A percentile compares a stretch with the other conserved stretches of the same genome.
Conservation (phyloP, 2,888 invertebrate genomes). For the Andrena fulva region DNA sequence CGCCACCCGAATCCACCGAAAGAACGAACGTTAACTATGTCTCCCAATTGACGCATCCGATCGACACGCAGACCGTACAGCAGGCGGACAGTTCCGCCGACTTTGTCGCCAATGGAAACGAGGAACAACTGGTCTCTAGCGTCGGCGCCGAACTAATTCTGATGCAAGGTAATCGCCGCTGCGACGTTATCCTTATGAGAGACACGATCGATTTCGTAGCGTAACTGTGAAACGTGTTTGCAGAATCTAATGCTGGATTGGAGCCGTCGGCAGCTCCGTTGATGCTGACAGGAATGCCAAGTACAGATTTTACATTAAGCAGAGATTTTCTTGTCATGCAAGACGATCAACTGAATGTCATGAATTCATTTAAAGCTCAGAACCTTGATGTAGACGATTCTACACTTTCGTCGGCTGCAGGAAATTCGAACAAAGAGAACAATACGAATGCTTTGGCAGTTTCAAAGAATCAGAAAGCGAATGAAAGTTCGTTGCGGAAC, state of each 20-base stretch:
- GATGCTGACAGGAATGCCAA: constrained; percentile 81
- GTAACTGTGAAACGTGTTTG: constrained; percentile 16
- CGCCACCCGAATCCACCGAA: constrained; percentile 76
- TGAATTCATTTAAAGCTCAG: constrained; percentile 79
- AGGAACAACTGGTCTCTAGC: constrained; percentile 78
- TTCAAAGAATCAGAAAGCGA: constrained; percentile 40
- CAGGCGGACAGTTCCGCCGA: constrained; percentile 76
- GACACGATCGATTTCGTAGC: not conserved
- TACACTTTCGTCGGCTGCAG: constrained; percentile 41
- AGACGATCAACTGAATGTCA: constrained; percentile 82
- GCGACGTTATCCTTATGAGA: not conserved
- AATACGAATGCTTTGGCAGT: constrained; percentile 35
- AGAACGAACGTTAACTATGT: constrained; percentile 77
- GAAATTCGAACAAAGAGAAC: constrained; percentile 62
- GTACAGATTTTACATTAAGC: constrained; percentile 79
- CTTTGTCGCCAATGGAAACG: constrained; percentile 78
- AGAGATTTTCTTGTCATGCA: constrained; percentile 83
- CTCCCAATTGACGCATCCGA: constrained; percentile 74
- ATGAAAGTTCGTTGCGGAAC: constrained; percentile 33
- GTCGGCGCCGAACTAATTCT: constrained; percentile 81
- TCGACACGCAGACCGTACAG: constrained; percentile 71
- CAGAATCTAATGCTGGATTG: constrained; percentile 79
- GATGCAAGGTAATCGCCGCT: constrained; percentile 78
- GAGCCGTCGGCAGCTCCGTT: constrained; percentile 79
- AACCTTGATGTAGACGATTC: constrained; percentile 72